Base-by-base conservation (phyloP, 1,140 invertebrate species). In the Drosophila littoralis region DNA sequence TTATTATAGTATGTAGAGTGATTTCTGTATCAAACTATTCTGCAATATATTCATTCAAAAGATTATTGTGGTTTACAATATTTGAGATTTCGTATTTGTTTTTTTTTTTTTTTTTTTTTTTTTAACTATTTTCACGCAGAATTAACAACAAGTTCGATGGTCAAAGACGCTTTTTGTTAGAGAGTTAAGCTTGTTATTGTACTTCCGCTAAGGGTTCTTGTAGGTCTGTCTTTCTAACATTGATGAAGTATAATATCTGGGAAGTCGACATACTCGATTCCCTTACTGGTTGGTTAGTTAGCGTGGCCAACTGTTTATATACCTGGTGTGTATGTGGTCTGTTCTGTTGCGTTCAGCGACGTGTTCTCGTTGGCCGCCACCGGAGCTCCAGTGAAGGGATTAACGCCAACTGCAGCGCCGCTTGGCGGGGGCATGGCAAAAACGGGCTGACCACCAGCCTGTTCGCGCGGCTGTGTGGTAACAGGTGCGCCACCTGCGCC, bases 261-360 rank as follows among this genome's bases (percentile, higher is more conserved):
- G 48, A 64, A 43, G 15, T 52, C 61, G 17, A 54, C 51, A 54
- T 35, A 22, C 28, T 45, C 32, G 42, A 35, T n/a, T 45, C 46
- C 46, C 45, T 17, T 63, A 51, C 65, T 50, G 46, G 46, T 42
- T 28, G 22, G 17, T 33, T 48, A 48, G 17, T 33, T 48, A 48
- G 22, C 45, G 10, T 3, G n/a, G 48, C 45, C 52, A 52, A 72
- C 59, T 69, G 50, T 80, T 90, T 92, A 91, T 91, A 84, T 93
- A 94, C 93, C 93, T 92, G 93, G 93, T 66, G 93, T 94, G 78
- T 94, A 94, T 65, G 93, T 93, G 58, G 93, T 93, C 68, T 93
- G 93, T 77, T 93, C 93, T 71, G 93, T 92, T 81, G 93, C 92
- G 90, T 93, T 94, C 43, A 94, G 85, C 50, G 93, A 93, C 35